Base-by-base conservation (phyloP, 1,140 invertebrate species). In the Conus ventricosus region DNA sequence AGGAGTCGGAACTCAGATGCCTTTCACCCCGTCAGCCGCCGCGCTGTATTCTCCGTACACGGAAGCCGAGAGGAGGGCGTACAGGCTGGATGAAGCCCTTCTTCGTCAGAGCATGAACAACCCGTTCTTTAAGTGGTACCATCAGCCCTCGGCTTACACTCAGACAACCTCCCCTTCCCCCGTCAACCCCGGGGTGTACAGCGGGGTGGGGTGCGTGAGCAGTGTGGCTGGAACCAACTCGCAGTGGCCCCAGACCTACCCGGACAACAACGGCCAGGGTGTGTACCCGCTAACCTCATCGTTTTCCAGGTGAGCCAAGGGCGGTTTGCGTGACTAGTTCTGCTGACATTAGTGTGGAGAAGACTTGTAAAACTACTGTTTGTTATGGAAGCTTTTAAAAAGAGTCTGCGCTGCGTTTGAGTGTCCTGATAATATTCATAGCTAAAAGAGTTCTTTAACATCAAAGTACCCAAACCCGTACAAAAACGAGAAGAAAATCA, bases 121-220 rank as follows among this genome's bases (percentile, higher is more conserved):
- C 90, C 94, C 93, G 4, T 94, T 94, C 85, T 91, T 94, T 90
- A 94, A 94, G 88, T 94, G 94, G 94, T 94, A 93, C 89, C 92
- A 92, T 84, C 91, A 91, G 25, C 88, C 90, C n/a, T 90, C 91
- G 10, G 57, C 89, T 15, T 91, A 92, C 81, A 55, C 89, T 8
- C 57, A 75, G 4, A 85, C 87, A 57, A 88, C 89, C 20, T 90
- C 92, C 60, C 15, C 67, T n/a, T 71, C 67, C 67, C 13, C 67
- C 17, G 92, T 91, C 88, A 91, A 90, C 88, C 75, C 90, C 5
- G 91, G 91, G 25, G 88, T 92, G 88, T 94, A 93, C 82, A 84
- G 88, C 63, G 85, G 85, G 71, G 76, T 39, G 75, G 51, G 17
- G 15, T 39, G 39, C 39, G 57, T 60, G 57, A 15, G 57, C 8